Evolutionary conservation across 2,113 vertebrate genomes (phyloP).

Genomic region (Hemiscyllium ocellatum): DNA sequence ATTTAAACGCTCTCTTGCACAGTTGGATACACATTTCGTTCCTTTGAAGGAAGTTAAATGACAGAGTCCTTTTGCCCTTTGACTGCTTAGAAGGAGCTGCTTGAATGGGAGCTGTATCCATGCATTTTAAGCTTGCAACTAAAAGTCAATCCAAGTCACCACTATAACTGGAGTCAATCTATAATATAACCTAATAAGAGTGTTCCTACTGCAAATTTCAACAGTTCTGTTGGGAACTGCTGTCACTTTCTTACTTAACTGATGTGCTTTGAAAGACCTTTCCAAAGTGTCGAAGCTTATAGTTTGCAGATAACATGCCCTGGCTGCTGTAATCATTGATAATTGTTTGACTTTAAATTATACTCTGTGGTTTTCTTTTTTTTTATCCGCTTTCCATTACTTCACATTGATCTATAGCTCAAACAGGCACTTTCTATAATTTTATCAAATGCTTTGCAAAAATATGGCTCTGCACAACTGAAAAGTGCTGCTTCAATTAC

Average conservation of each 20-base stretch:
- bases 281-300: background rate
- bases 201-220: background rate
- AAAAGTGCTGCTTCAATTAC: background rate
- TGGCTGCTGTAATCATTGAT: background rate
- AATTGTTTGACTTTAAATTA: constrained; percentile 16
- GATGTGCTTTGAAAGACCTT: constrained; percentile 9
- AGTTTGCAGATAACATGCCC: background rate
- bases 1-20: background rate
- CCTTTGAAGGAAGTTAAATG: background rate
- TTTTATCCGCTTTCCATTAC: background rate
- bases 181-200: background rate
- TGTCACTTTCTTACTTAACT: background rate
- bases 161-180: background rate
- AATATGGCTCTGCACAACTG: background rate
- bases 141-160: background rate
- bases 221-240: background rate
- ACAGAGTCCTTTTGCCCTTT: background rate
- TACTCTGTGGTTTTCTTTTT: background rate
- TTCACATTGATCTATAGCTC: background rate
- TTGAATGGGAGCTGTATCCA: background rate
- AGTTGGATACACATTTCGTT: background rate
- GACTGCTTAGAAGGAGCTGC: background rate
- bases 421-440: constrained; percentile 7
- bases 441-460: background rate
- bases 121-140: background rate